Base-by-base conservation (phyloP, 1,140 invertebrate species). In the Idris sp. region DNA sequence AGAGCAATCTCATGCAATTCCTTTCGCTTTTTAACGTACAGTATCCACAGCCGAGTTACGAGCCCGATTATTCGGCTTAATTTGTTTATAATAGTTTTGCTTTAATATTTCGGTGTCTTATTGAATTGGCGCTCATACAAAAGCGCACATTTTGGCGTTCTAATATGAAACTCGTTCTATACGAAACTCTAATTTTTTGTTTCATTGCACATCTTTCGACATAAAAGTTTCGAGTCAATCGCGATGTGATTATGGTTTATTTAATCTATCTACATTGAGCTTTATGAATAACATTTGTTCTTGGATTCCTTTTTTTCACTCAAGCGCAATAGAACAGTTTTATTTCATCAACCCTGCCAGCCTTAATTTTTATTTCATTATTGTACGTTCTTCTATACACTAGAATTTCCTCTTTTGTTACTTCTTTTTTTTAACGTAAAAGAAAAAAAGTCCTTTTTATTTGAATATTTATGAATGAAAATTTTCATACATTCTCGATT, bases 11-110 rank as follows among this genome's bases (percentile, higher is more conserved):
- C 53, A 46, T 64, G 59, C 59, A 73, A 59, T 73, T 73, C 61
- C 69, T 74, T 74, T 74, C 61, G 69, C 69, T 65, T 74, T 28
- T 74, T 74, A 74, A 74, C 69, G 61, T 65, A 74, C 59, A 61
- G 53, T 64, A 25, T 65, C 69, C 69, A 64, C 69, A 73, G 69
- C 69, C 69, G 59, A 65, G 69, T 64, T 73, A 65, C 69, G 69
- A 65, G 69, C 59, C 69, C 69, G 69, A 73, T 73, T 65, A 65
- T 73, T 73, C 69, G 69, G 59, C 69, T 65, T 73, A 65, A 18
- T 68, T 68, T 68, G 43, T 68, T 68, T 68, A 49, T n/a, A 51
- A 49, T 68, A 41, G 49, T 68, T 49, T 46, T 58, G 36, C 35
- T 72, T 43, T 51, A 49, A 67, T 56, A 54, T 38, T 54, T 14